Evolutionary conservation across 2,113 vertebrate genomes (phyloP), one percentile per base, ranked within the genome.

Genomic region (Equus przewalskii): DNA sequence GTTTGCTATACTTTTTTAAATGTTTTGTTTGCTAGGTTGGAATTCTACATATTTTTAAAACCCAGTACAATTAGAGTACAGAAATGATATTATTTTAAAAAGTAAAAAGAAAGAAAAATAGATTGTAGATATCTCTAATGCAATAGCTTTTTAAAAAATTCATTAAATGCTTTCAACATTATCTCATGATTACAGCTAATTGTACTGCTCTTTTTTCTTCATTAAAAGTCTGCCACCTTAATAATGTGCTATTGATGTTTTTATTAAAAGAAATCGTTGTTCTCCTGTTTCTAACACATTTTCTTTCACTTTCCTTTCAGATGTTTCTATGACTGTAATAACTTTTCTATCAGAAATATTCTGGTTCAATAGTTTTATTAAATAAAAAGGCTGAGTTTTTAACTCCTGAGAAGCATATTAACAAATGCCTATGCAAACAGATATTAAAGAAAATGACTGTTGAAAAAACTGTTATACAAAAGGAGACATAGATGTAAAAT

Each of bases 251-350:
- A 96, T 70, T 89, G 41, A 89, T 69, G 6, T 64, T 93, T 95
- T 96, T 85, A 51, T 91, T 95, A 70, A 91, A 94, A 92, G 7
- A 93, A 86, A 73, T 95, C 6, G 3, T 91, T 83, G 3, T 96
- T 89, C 51, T 78, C 18, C 60, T 95, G 21, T 56, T 91, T 91
- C 28, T 89, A 86, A 46, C 5, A 33, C 18, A 88, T 80, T 96
- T 92, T 96, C 8, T 64, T 95, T 94, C 28, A 86, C 60, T 96
- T 95, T 93, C 5, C 65, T 87, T 92, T 96, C 56, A 96, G 54
- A 58, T 11, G 36, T 56, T 88, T 91, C 16, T 91, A 75, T 80
- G 36, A 80, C 9, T 46, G 51, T 72, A 67, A 12, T 80, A 78
- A 89, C 8, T n/a, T 86, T 97, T 54, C 41, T 73, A 69, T 75